Percentiles rank a stretch among this genome's conserved stretches.
These are phyloP conservation scores for Macropodus opercularis DNA, from an alignment of 2,797 vertebrate species.

Conservation along the genomic window DNA sequence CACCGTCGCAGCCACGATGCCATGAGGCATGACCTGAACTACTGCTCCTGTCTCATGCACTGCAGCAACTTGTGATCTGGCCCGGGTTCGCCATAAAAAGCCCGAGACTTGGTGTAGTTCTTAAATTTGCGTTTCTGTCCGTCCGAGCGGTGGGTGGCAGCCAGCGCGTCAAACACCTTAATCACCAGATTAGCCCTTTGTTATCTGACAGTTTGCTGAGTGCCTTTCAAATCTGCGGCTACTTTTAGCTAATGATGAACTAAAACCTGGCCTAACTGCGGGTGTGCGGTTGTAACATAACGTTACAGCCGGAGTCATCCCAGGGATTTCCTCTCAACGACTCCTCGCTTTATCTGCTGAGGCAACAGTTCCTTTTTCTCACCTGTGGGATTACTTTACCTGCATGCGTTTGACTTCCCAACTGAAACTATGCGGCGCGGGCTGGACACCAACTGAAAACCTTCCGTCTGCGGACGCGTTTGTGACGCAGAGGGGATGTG, in stretches of 20 bases:
- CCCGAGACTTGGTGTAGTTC: no score
- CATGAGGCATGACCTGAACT: no score
- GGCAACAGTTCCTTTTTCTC: slow-evolving; percentile 58
- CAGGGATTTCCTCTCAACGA: slow-evolving; percentile 74
- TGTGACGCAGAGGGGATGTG: slow-evolving; percentile 3
- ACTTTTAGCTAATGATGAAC: slow-evolving; percentile 50
- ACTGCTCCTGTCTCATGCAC: no score
- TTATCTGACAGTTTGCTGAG: slow-evolving; percentile 55
- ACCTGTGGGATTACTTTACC: slow-evolving; percentile 59
- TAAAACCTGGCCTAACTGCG: slow-evolving; percentile 57
- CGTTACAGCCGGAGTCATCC: slow-evolving; percentile 58
- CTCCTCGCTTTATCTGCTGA: slow-evolving; percentile 46
- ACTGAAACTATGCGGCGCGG: slow-evolving; percentile 30
- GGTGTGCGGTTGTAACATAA: slow-evolving; percentile 55
- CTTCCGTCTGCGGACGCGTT: slow-evolving; percentile 1
- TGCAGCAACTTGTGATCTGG: no score
- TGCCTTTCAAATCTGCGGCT: slow-evolving; percentile 41
- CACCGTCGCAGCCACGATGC: no score
- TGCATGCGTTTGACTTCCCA: slow-evolving; percentile 21
- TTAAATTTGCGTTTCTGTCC: no score
- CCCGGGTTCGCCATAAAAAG: no score
- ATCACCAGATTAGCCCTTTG: slow-evolving; percentile 53
- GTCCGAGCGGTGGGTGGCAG: no score
- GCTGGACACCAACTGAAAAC: slow-evolving; percentile 16
- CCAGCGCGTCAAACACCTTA: slow-evolving; percentile 35